Conservation (phyloP, 2,797 vertebrate species). For the Aulostomus chinensis region DNA sequence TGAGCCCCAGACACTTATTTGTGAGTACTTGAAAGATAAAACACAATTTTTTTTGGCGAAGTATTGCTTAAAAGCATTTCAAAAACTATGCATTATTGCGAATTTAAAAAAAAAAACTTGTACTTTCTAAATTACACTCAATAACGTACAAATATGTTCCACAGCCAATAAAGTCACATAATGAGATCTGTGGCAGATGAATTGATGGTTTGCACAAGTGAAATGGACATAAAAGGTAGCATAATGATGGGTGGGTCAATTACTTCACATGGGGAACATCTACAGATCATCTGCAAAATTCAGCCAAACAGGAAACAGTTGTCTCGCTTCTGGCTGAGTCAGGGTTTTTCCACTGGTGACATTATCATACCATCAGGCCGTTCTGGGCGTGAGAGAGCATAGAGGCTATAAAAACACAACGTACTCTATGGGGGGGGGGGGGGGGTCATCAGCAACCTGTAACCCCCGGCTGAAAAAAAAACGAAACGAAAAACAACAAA, state of each 20-base stretch:
- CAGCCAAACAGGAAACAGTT: conserved; percentile 64
- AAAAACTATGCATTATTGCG: too few species aligned
- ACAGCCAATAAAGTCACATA: too few species aligned
- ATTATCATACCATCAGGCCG: conserved; percentile 42
- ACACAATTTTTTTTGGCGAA: too few species aligned
- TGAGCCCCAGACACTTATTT: too few species aligned
- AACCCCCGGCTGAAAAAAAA: too few species aligned
- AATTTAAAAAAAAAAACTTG: too few species aligned
- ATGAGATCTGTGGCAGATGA: too few species aligned
- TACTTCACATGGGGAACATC: conserved; percentile 25
- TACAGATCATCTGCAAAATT: conserved; percentile 44
- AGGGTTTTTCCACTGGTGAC: conserved; percentile 58
- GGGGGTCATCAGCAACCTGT: conserved; percentile 24
- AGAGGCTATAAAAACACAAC: conserved; percentile 33
- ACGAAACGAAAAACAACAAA: too few species aligned
- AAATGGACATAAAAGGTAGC: neutral
- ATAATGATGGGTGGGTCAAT: conserved; percentile 11
- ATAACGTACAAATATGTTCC: too few species aligned
- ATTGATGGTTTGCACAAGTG: neutral
- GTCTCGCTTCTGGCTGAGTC: conserved; percentile 45
- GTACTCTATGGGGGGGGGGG: conserved; percentile 16
- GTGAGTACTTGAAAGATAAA: too few species aligned
- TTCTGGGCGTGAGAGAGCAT: conserved; percentile 27
- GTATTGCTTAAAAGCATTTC: too few species aligned
- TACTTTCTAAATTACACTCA: too few species aligned